These are phyloP conservation scores for Melolontha melolontha DNA, from an alignment of 2,888 invertebrate species.

Conservation along the genomic window DNA sequence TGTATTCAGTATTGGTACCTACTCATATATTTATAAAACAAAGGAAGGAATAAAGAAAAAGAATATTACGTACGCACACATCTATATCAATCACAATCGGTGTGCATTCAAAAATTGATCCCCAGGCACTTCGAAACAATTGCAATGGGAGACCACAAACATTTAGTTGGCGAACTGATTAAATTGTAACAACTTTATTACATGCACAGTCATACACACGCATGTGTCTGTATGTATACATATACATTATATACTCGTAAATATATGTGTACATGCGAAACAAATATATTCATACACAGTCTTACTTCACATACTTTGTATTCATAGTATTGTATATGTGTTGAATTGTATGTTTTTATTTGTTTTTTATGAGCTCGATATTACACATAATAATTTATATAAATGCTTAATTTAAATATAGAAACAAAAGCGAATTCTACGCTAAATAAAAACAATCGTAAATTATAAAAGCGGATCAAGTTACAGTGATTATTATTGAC, in stretches of 20 bases:
- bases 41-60: too few species aligned
- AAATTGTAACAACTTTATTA: constrained; percentile 34
- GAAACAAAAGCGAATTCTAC: constrained; percentile 39
- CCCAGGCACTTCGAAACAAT: constrained; percentile 1
- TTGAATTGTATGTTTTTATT: constrained; percentile 27
- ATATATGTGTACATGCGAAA: constrained; percentile 20
- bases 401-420: constrained; percentile 43
- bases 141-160: background rate
- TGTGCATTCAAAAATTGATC: background rate
- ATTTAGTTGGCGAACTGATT: constrained; percentile 10
- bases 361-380: constrained; percentile 17
- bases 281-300: constrained; percentile 39
- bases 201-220: background rate
- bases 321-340: constrained; percentile 32
- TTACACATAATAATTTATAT: constrained; percentile 44
- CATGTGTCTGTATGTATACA: constrained; percentile 2
- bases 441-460: constrained; percentile 32
- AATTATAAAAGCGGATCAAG: constrained; percentile 30
- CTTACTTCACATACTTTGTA: constrained; percentile 36
- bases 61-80: too few species aligned
- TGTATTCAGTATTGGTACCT: too few species aligned
- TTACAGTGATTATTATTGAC: constrained; percentile 22
- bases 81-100: too few species aligned
- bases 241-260: constrained; percentile 2
- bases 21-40: too few species aligned